Percentiles rank a stretch among this genome's conserved stretches.
Conservation (phyloP, 2,797 vertebrate species). For the Microchirus variegatus region DNA sequence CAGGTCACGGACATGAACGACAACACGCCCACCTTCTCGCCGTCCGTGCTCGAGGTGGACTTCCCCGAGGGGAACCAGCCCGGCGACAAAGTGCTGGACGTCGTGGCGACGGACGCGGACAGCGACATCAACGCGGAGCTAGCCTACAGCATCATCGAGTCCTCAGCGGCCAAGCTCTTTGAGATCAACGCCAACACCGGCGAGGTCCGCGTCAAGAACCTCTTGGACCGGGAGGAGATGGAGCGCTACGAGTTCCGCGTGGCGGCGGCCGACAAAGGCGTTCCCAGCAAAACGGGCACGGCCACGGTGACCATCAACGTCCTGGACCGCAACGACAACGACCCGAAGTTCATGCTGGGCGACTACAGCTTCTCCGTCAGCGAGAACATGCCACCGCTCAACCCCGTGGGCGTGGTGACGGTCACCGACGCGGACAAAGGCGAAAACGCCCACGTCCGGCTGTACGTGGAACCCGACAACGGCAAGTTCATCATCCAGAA, state of each 20-base stretch:
- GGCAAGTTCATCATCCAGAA: constrained; percentile 98
- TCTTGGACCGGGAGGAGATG: constrained; percentile 90
- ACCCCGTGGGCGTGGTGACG: constrained; percentile 95
- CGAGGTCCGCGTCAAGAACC: constrained; percentile 88
- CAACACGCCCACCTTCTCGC: constrained; percentile 91
- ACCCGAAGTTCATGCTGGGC: constrained; percentile 96
- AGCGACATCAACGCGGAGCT: constrained; percentile 93
- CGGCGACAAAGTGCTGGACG: constrained; percentile 86
- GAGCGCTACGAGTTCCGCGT: constrained; percentile 92
- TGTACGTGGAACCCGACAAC: constrained; percentile 94
- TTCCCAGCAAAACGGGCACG: constrained; percentile 92
- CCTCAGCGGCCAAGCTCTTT: constrained; percentile 84
- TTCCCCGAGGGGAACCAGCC: constrained; percentile 93
- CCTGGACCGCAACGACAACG: constrained; percentile 97
- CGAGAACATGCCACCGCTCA: constrained; percentile 94
- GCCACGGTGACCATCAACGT: constrained; percentile 91
- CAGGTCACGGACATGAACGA: constrained; percentile 96
- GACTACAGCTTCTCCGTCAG: constrained; percentile 97
- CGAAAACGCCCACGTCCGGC: constrained; percentile 88
- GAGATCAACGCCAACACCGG: constrained; percentile 88
- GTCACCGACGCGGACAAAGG: constrained; percentile 94
- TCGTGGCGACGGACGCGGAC: constrained; percentile 90
- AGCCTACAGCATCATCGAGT: constrained; percentile 87
- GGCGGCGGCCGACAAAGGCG: constrained; percentile 91
- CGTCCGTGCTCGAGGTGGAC: constrained; percentile 86